Conservation (phyloP, 2,888 invertebrate species). For the Tetheella fluctuosa region DNA sequence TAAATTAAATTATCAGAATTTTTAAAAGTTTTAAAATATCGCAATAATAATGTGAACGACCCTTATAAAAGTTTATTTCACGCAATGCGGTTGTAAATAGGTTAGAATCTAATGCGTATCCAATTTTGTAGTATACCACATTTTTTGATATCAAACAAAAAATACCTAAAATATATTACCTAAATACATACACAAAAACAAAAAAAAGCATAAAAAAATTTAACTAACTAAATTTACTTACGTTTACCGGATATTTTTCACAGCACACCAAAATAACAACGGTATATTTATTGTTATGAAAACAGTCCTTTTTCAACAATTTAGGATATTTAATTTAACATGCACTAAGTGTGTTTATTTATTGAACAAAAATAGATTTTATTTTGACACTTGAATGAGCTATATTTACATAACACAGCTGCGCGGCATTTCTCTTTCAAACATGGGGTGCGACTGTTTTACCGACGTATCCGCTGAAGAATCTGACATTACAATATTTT, state of each 20-base stretch:
- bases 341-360: neutral
- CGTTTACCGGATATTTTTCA: neutral
- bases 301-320: neutral
- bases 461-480: neutral
- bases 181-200: neutral
- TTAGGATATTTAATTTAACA: neutral
- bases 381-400: conserved; percentile 1
- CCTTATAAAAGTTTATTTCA: neutral
- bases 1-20: no score
- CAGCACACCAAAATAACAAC: neutral
- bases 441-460: conserved; percentile 10
- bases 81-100: neutral
- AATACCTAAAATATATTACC: no score
- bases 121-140: neutral
- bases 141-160: no score
- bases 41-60: neutral
- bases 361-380: neutral
- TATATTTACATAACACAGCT: neutral
- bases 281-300: neutral
- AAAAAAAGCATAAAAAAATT: neutral
- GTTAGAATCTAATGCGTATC: neutral
- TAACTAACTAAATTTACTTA: neutral
- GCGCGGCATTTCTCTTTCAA: neutral
- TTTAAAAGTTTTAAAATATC: neutral
- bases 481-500: neutral